Base-by-base conservation (phyloP, 2,113 vertebrate species). In the Choloepus hoffmanni region DNA sequence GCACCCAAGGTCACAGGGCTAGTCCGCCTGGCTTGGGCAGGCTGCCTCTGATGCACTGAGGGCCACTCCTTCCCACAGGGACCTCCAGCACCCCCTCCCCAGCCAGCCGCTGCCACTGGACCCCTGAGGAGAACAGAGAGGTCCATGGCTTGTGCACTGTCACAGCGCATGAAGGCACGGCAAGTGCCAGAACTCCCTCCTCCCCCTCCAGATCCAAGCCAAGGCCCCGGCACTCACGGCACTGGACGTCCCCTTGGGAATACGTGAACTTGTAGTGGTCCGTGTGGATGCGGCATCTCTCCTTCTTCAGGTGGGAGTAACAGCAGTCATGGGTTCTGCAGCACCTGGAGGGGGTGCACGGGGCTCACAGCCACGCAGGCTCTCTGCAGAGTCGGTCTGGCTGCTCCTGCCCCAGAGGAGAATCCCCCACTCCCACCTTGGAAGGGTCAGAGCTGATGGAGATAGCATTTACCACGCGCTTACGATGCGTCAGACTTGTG, bases 291-390 rank as follows among this genome's bases (percentile, higher is more conserved):
- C 0, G 21, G 50, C 97, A 98, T 0, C 0, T 0, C 2, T 89
- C 16, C 0, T 0, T 0, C 28, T 0, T 72, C 92, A 98, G 93
- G 13, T 55, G 5, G 1, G 0, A 0, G 0, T 97, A 97, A 67
- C 97, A 98, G 60, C 97, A 98, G 72, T 98, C 95, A 0, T 97
- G 97, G 0, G 7, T 36, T 0, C 50, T 92, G 36, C 97, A 98
- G 95, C 97, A 98, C 96, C 97, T 98, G 43, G 40, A 13, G 30
- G 55, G 76, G 79, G 48, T 16, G 21, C 50, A 45, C 43, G 43
- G 43, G 43, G 45, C 2, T 14, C 73, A 63, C 13, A 3, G 9
- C 19, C 67, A 14, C 18, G 16, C 0, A 14, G 65, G 4, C 9
- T 19, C 15, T 53, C 12, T 1, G 70, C 43, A 0, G 4, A 13